Conservation (phyloP, 1,140 invertebrate genomes). For the Wiebesia pumilae region DNA sequence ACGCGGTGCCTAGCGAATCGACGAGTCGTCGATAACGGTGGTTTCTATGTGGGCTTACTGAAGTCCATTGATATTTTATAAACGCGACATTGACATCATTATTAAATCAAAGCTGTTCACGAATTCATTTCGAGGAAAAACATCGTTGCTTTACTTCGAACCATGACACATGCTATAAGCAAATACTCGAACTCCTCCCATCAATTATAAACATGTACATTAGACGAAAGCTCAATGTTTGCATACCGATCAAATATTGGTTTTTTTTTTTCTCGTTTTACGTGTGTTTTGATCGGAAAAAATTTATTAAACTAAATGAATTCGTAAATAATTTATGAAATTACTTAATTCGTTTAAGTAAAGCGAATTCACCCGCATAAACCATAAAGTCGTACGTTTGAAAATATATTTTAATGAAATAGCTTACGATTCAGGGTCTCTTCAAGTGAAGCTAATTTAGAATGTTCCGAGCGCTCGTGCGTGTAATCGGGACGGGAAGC, state of each 20-base stretch:
- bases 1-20: not conserved
- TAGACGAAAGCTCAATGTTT: not conserved
- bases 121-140: not conserved
- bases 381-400: not conserved
- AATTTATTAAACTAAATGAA: too few relatives aligned
- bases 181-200: not conserved
- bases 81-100: too few relatives aligned
- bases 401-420: too few relatives aligned
- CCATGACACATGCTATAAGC: not conserved
- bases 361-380: not conserved
- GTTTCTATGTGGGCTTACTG: too few relatives aligned
- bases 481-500: not conserved
- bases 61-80: too few relatives aligned
- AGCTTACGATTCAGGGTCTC: too few relatives aligned
- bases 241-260: not conserved
- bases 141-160: too few relatives aligned
- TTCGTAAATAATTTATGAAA: too few relatives aligned
- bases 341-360: not conserved
- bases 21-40: too few relatives aligned
- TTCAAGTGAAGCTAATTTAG: constrained; percentile 16
- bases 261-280: not conserved
- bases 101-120: not conserved
- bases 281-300: too few relatives aligned
- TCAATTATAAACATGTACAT: not conserved
- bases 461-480: not conserved